Evolutionary conservation across 92 coral and sea anemone species (phyloP).

Genomic region (Heteractis magnifica): DNA sequence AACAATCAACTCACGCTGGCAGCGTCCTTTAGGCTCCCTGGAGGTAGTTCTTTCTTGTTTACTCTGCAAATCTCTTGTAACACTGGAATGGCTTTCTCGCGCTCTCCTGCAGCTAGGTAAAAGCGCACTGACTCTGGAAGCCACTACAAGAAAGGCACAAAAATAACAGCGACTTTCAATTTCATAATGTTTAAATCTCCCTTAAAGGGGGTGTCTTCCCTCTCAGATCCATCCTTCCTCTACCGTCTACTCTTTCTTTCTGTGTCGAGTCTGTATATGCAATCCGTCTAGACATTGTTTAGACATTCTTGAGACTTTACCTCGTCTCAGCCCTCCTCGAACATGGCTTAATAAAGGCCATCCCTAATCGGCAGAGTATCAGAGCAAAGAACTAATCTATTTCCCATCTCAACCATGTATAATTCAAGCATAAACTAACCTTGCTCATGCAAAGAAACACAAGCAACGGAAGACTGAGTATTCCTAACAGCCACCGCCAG

Average conservation of each 20-base stretch:
- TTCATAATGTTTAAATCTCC: neutral
- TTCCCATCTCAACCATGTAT: neutral
- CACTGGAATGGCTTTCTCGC: conserved; percentile 57
- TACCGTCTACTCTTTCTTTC: neutral
- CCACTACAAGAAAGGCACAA: conserved; percentile 46
- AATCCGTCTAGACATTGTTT: no score
- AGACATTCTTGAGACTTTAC: no score
- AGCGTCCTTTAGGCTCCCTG: conserved; percentile 58
- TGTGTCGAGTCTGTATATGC: neutral
- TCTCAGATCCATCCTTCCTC: neutral
- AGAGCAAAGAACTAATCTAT: neutral
- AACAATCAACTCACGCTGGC: conserved; percentile 34
- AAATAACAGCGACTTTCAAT: conserved; percentile 2
- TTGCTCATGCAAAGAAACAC: conserved; percentile 62
- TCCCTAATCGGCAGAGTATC: no score
- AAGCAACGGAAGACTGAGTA: conserved; percentile 70
- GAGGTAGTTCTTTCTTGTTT: conserved; percentile 70
- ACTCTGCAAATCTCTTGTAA: conserved; percentile 53
- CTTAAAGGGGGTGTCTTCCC: neutral
- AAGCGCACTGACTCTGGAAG: conserved; percentile 81
- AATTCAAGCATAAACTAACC: conserved; percentile 23
- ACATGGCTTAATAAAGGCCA: no score
- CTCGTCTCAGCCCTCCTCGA: no score
- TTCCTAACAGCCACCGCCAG: conserved; percentile 84
- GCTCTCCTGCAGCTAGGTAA: conserved; percentile 71